Percentiles rank a stretch among this genome's conserved stretches.
These are phyloP conservation scores for Drosophila meridiana DNA, from an alignment of 2,888 invertebrate genomes.

Conservation along the genomic window DNA sequence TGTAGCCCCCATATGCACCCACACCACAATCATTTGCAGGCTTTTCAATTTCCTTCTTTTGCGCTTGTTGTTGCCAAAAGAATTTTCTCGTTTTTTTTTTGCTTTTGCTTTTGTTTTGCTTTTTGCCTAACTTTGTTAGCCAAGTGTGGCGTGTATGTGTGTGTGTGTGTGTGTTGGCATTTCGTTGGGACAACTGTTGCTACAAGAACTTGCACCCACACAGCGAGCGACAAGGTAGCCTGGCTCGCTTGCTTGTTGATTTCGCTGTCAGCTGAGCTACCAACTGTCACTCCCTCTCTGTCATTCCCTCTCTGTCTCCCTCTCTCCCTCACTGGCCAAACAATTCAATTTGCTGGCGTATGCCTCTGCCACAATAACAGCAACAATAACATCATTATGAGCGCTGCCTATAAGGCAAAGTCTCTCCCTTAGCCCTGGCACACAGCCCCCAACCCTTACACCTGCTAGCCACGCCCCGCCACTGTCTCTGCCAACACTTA, in stretches of 20 bases:
- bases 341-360: conserved; percentile 70
- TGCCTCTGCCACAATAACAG: conserved; percentile 34
- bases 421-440: not conserved
- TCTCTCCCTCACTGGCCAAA: conserved; percentile 29
- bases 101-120: conserved; percentile 45
- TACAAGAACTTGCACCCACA: conserved; percentile 57
- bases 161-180: conserved; percentile 21
- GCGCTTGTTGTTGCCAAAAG: conserved; percentile 45
- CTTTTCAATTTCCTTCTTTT: conserved; percentile 72
- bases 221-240: not conserved
- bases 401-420: not conserved
- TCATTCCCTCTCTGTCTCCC: not conserved
- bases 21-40: conserved; percentile 35
- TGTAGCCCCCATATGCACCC: not conserved
- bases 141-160: not conserved
- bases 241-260: conserved; percentile 36
- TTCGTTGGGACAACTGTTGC: conserved; percentile 71
- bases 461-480: not conserved
- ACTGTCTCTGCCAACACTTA: not conserved
- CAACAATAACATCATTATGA: conserved; percentile 19
- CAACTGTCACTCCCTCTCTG: not conserved
- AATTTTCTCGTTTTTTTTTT: conserved; percentile 32
- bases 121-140: conserved; percentile 41
- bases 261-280: conserved; percentile 20
- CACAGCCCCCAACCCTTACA: not conserved